These are phyloP conservation scores for Nasalis larvatus DNA, from an alignment of 2,113 vertebrate species.

Conservation along the genomic window DNA sequence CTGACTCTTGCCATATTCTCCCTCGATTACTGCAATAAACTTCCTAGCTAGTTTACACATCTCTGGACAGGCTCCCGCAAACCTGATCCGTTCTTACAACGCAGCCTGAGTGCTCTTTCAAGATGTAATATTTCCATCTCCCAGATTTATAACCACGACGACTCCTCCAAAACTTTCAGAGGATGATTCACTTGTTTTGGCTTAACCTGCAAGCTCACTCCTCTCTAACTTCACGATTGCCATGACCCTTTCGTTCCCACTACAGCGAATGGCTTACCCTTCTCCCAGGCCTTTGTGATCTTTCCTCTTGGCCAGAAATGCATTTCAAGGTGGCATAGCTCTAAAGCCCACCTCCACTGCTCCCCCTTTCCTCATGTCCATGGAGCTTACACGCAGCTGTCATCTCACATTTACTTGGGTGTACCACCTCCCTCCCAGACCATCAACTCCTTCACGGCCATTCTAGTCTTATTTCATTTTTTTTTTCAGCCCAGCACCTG, in stretches of 20 bases:
- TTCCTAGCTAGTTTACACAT: background rate
- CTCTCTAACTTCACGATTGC: background rate
- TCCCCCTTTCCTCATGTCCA: background rate
- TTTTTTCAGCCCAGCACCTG: background rate
- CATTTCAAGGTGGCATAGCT: background rate
- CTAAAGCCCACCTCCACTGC: background rate
- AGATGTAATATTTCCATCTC: background rate
- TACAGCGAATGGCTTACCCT: background rate
- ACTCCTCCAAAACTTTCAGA: background rate
- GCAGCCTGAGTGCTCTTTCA: background rate
- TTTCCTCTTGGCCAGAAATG: background rate
- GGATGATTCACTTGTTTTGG: background rate
- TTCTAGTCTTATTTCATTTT: background rate
- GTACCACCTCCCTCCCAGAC: background rate
- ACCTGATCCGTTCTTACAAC: background rate
- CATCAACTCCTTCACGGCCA: background rate
- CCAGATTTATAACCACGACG: background rate
- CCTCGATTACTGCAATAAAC: background rate
- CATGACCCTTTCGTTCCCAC: accelerated
- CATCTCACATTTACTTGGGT: background rate
- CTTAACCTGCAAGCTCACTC: background rate
- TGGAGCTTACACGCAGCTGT: background rate
- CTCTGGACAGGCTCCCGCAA: background rate
- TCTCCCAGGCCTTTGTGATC: background rate
- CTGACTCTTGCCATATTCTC: background rate